Conservation (phyloP, 2,797 vertebrate species). For the Erithacus rubecula region DNA sequence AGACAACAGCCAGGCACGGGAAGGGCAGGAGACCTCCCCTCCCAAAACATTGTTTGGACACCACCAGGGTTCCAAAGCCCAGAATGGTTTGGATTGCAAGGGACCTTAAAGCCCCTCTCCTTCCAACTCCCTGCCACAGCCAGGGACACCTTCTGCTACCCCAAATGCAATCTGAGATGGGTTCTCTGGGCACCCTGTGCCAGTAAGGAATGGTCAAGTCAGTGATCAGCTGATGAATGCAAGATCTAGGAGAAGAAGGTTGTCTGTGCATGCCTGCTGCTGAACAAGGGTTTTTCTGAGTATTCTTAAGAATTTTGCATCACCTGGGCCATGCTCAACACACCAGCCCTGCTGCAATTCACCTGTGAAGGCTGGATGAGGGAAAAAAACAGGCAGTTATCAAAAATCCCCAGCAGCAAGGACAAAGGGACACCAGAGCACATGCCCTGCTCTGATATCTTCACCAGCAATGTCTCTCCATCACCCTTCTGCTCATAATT, state of each 20-base stretch:
- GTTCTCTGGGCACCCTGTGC: not conserved
- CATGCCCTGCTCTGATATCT: accelerated
- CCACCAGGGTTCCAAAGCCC: not conserved
- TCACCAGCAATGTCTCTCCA: not conserved
- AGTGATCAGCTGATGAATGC: accelerated
- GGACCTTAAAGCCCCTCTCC: not conserved
- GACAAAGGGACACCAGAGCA: not conserved
- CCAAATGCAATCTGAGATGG: not conserved
- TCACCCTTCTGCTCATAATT: not conserved
- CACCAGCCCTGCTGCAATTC: accelerated
- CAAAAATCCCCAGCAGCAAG: not conserved
- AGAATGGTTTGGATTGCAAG: not conserved
- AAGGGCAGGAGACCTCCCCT: not conserved
- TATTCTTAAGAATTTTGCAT: not conserved
- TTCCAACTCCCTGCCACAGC: not conserved
- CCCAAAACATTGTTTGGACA: not conserved
- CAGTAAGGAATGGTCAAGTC: not conserved
- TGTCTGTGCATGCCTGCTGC: not conserved
- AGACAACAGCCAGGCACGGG: accelerated
- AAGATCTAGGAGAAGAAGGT: not conserved
- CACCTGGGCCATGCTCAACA: not conserved
- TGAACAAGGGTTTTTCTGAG: not conserved
- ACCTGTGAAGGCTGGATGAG: accelerated
- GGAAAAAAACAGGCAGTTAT: not conserved
- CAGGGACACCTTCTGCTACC: not conserved